phyloP scores from a whole-genome alignment of 2,888 invertebrate genomes.

The Melieria crassipennis region DNA sequence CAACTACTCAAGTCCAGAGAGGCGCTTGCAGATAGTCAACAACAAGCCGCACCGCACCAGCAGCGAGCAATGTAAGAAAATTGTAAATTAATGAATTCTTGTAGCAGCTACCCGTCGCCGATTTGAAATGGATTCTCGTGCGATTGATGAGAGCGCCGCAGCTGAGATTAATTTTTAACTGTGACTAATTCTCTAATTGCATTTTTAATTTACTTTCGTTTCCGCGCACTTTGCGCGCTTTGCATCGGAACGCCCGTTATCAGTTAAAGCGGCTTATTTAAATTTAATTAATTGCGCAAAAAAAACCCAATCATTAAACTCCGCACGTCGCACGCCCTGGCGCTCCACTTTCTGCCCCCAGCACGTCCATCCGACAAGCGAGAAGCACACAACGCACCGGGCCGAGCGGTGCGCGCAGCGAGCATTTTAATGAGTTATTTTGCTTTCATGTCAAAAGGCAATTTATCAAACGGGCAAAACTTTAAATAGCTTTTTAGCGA shows the following conservation, averaged over 20 bases:
- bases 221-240: background rate
- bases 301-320: constrained; percentile 15
- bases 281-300: constrained; percentile 28
- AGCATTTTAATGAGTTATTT: constrained; percentile 30
- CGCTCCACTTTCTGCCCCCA: too few species aligned
- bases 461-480: constrained; percentile 25
- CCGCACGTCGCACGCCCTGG: too few species aligned
- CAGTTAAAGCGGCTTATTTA: constrained; percentile 22
- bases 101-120: too few species aligned
- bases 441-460: constrained; percentile 29
- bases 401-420: background rate
- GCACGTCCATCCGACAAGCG: background rate
- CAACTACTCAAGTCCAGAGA: too few species aligned
- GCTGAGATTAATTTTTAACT: background rate
- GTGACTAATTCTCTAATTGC: constrained; percentile 20
- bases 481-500: constrained; percentile 23
- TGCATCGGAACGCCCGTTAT: background rate
- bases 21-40: too few species aligned
- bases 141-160: too few species aligned
- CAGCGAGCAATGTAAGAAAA: too few species aligned
- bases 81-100: too few species aligned
- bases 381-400: background rate
- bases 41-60: too few species aligned
- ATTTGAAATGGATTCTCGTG: too few species aligned
- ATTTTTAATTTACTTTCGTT: constrained; percentile 19